Evolutionary conservation across 2,113 vertebrate genomes (phyloP).

Genomic region (Halichoerus grypus): DNA sequence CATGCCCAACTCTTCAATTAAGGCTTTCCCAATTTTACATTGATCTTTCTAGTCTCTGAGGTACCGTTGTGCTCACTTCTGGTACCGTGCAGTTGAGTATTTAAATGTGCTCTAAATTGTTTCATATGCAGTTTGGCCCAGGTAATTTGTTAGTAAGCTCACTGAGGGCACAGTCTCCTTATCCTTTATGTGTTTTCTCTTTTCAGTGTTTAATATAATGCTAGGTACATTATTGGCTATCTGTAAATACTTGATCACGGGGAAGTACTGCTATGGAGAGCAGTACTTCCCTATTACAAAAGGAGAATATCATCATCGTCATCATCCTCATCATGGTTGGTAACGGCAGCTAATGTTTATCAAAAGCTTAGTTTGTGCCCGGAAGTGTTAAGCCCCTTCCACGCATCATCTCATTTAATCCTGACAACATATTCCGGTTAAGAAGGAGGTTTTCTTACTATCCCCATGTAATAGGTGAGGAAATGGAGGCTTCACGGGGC

Average conservation of each 20-base stretch:
- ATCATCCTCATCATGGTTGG: not conserved
- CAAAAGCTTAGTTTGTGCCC: not conserved
- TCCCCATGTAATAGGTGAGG: not conserved
- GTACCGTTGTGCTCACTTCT: not conserved
- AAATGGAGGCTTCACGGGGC: constrained; percentile 11
- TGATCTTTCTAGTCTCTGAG: not conserved
- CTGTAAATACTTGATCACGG: constrained; percentile 10
- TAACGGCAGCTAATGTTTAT: not conserved
- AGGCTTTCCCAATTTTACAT: constrained; percentile 25
- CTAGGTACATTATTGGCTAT: not conserved
- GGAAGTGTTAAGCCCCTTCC: not conserved
- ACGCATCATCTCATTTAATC: not conserved
- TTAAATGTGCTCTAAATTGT: constrained; percentile 15
- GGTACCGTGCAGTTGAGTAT: not conserved
- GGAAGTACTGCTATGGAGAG: not conserved
- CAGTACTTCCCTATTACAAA: not conserved
- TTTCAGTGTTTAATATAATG: constrained; percentile 4
- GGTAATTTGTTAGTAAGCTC: not conserved
- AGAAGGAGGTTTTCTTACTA: not conserved
- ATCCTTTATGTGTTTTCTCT: constrained; percentile 32
- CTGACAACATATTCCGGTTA: not conserved
- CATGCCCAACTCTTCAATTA: not conserved
- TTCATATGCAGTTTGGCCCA: constrained; percentile 33
- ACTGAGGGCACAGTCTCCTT: not conserved
- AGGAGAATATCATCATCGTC: not conserved